Evolutionary conservation across 2,888 invertebrate species (phyloP).

Genomic region (Oscheius sp.): DNA sequence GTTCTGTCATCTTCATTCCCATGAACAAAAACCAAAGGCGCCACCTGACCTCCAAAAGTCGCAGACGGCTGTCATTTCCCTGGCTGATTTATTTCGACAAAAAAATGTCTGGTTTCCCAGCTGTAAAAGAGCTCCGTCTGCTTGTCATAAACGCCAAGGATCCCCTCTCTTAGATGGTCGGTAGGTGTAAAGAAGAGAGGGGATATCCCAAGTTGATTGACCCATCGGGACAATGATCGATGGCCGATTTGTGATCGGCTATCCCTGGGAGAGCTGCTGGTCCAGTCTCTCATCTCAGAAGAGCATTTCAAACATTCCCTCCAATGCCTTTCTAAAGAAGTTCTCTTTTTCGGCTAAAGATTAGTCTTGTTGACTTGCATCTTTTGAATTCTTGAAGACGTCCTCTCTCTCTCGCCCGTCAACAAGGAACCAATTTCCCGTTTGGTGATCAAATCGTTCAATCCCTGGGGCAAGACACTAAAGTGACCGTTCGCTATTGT

Average conservation of each 20-base stretch:
- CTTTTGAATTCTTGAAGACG: too few species aligned
- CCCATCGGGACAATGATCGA: conserved; percentile 12
- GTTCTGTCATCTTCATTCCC: not conserved
- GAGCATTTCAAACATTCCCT: not conserved
- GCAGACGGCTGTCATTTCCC: not conserved
- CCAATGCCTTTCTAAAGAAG: too few species aligned
- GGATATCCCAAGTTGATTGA: conserved; percentile 11
- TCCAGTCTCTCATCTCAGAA: not conserved
- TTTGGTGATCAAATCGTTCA: too few species aligned
- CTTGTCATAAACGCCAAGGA: too few species aligned
- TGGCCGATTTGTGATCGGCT: conserved; percentile 10
- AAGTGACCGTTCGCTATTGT: too few species aligned
- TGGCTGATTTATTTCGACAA: conserved; percentile 6
- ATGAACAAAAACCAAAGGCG: not conserved
- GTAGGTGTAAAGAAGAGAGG: not conserved
- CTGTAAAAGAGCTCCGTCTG: not conserved
- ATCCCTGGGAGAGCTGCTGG: not conserved
- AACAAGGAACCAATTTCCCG: too few species aligned
- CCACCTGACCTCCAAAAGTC: conserved; percentile 16
- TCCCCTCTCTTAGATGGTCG: not conserved
- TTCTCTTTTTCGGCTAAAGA: too few species aligned
- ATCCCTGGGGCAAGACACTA: too few species aligned
- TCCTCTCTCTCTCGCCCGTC: too few species aligned
- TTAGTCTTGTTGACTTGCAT: too few species aligned
- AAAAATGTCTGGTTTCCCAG: not conserved